A percentile compares a stretch with the other conserved stretches of the same genome.
These are phyloP conservation scores for Valencia hispanica DNA, from an alignment of 2,797 vertebrate genomes.

Conservation along the genomic window DNA sequence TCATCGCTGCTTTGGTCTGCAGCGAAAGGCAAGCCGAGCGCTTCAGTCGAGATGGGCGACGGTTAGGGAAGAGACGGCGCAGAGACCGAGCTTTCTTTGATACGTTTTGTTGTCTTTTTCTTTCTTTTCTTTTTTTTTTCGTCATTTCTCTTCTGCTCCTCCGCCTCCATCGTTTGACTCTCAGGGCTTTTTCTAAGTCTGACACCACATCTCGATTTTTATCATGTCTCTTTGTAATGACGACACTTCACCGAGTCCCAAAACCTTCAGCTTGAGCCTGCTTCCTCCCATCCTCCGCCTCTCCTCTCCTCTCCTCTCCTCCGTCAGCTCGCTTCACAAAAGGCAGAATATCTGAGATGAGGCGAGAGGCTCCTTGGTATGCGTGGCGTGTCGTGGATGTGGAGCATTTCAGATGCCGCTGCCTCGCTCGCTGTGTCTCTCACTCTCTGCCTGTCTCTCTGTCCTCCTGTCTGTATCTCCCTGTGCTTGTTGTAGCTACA, in stretches of 20 bases:
- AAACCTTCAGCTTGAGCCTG: constrained; percentile 51
- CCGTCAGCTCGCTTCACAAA: constrained; percentile 60
- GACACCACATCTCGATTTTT: constrained; percentile 64
- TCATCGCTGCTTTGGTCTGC: constrained; percentile 71
- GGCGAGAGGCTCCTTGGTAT: constrained; percentile 71
- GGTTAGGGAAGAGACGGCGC: constrained; percentile 74
- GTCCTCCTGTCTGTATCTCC: constrained; percentile 18
- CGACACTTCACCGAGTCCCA: constrained; percentile 70
- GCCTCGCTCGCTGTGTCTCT: constrained; percentile 26
- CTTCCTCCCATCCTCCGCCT: neutral
- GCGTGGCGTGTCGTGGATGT: constrained; percentile 62
- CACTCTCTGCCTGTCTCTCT: constrained; percentile 29
- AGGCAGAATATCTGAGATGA: constrained; percentile 64
- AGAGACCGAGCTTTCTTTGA: constrained; percentile 71
- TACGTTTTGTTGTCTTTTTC: constrained; percentile 59
- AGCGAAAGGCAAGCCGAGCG: constrained; percentile 68
- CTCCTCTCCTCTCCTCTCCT: neutral
- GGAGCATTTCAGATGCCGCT: constrained; percentile 58
- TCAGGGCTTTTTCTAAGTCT: constrained; percentile 65
- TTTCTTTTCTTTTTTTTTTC: neutral
- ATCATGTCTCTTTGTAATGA: constrained; percentile 69
- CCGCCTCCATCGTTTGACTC: constrained; percentile 67
- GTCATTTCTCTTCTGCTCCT: constrained; percentile 29
- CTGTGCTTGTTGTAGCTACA: constrained; percentile 84
- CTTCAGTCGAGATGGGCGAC: constrained; percentile 72